A percentile compares a stretch with the other conserved stretches of the same genome.
Conservation (phyloP, 1,140 invertebrate genomes). For the Protaetia brevitarsis region DNA sequence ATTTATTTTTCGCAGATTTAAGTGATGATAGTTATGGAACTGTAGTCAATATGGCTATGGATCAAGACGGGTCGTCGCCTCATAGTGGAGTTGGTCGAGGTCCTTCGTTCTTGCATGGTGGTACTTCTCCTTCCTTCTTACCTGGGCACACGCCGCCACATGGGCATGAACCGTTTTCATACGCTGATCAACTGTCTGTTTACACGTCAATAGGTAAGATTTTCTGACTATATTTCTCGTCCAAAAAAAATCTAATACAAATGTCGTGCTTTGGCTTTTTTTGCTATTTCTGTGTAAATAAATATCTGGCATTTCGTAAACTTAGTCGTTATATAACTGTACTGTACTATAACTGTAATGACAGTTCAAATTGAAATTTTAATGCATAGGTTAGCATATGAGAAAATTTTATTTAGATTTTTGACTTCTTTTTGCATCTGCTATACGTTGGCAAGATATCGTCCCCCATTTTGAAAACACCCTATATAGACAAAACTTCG, state of each 20-base stretch:
- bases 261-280: too few relatives aligned
- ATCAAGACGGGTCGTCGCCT: constrained; percentile 72
- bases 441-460: too few relatives aligned
- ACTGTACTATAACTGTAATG: too few relatives aligned
- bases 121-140: constrained; percentile 74
- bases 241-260: neutral
- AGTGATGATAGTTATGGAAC: constrained; percentile 84
- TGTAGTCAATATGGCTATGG: constrained; percentile 71
- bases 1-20: constrained; percentile 61
- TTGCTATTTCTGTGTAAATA: too few relatives aligned
- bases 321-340: too few relatives aligned
- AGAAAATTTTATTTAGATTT: too few relatives aligned
- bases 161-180: constrained; percentile 64
- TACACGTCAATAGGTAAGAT: constrained; percentile 72
- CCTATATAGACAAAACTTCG: too few relatives aligned
- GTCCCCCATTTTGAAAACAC: too few relatives aligned
- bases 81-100: constrained; percentile 61
- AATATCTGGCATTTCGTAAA: too few relatives aligned
- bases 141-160: constrained; percentile 72
- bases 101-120: constrained; percentile 59
- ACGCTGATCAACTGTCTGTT: constrained; percentile 70
- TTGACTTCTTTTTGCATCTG: too few relatives aligned
- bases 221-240: neutral
- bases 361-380: too few relatives aligned
- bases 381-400: too few relatives aligned